Evolutionary conservation across 1,140 invertebrate species (phyloP).

Genomic region (Pseudachorutes palmiensis): DNA sequence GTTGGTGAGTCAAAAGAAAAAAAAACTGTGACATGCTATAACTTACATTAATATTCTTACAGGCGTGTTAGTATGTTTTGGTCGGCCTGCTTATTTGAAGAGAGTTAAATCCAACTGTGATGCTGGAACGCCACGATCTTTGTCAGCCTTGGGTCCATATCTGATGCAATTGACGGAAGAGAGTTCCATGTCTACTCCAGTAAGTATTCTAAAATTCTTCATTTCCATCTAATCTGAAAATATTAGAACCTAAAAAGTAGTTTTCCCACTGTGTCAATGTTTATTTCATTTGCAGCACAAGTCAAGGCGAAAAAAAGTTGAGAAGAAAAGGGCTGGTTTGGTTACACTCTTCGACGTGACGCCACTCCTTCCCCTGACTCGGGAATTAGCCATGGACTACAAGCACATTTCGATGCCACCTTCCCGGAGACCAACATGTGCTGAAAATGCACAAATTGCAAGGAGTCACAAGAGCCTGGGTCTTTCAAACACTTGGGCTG

Average conservation of each 20-base stretch:
- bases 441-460: conserved; percentile 20
- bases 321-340: conserved; percentile 45
- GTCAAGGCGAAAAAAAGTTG: conserved; percentile 19
- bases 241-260: too few relatives aligned
- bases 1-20: conserved; percentile 60
- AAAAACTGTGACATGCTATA: too few relatives aligned
- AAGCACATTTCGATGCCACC: conserved; percentile 39
- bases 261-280: too few relatives aligned
- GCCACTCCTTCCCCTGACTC: conserved; percentile 65
- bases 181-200: conserved; percentile 8
- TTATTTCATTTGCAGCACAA: conserved; percentile 11
- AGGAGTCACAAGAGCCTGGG: conserved; percentile 11
- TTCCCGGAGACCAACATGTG: conserved; percentile 20
- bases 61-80: conserved; percentile 74
- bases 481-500: conserved; percentile 29
- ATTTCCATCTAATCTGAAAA: not conserved
- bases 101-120: conserved; percentile 59
- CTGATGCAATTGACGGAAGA: conserved; percentile 39
- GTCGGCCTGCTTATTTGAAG: conserved; percentile 63
- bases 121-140: conserved; percentile 59
- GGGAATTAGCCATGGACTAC: conserved; percentile 72
- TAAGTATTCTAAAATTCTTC: not conserved
- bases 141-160: conserved; percentile 62
- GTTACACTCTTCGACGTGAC: conserved; percentile 73
- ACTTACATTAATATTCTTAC: conserved; percentile 18